Percentiles rank a stretch among this genome's conserved stretches.
phyloP scores from a whole-genome alignment of 2,113 vertebrate species.

The Alectura lathami region DNA sequence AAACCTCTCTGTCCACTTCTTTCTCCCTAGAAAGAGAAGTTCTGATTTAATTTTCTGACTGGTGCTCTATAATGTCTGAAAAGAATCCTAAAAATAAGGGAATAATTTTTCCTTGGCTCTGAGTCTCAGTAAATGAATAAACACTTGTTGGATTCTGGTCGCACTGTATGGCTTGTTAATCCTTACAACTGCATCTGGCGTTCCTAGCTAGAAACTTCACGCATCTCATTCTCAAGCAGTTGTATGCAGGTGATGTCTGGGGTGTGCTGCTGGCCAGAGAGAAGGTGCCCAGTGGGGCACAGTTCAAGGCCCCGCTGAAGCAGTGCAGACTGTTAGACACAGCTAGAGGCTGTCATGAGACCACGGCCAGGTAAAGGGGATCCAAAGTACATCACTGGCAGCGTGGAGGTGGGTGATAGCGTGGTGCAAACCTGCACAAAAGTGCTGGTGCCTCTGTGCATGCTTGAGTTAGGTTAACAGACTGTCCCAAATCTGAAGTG shows the following conservation, averaged over 20 bases:
- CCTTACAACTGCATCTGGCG: not conserved
- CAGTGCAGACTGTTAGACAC: not conserved
- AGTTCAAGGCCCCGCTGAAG: not conserved
- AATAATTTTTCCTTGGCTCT: not conserved
- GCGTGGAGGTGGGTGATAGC: not conserved
- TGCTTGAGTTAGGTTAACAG: not conserved
- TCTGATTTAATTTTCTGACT: not conserved
- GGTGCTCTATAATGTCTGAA: not conserved
- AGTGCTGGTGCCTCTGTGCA: not conserved
- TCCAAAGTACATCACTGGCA: not conserved
- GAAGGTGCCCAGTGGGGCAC: not conserved
- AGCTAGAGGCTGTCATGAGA: not conserved
- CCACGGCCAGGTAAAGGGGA: not conserved
- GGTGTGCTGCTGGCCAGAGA: not conserved
- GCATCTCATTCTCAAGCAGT: fast-evolving
- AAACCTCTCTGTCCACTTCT: not conserved
- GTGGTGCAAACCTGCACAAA: not conserved
- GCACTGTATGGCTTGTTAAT: not conserved
- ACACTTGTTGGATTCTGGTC: not conserved
- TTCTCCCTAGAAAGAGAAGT: not conserved
- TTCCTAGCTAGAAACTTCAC: not conserved
- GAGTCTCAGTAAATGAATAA: not conserved
- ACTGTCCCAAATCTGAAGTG: not conserved
- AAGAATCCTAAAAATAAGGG: not conserved
- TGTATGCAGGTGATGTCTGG: not conserved